Evolutionary conservation across 1,140 invertebrate species (phyloP), one percentile per base, ranked within the genome.

Genomic region (Drosophila rhopaloa): DNA sequence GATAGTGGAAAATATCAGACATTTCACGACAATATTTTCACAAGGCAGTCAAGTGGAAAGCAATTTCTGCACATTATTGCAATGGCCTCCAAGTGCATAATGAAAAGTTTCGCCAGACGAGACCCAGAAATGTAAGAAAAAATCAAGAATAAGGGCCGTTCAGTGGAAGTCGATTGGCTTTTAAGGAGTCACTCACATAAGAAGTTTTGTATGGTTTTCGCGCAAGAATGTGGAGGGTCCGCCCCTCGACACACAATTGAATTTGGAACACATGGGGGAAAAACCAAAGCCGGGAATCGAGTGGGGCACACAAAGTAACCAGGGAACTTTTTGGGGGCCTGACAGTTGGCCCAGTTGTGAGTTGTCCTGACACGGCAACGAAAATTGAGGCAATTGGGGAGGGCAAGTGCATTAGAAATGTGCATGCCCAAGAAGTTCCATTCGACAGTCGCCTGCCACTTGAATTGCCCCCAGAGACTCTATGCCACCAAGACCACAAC

Each of bases 361-460:
- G 76, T 89, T 80, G 76, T 88, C 51, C 80, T 74, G 76, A 88
- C 79, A 88, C 72, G 76, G 79, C 60, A 73, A 65, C 65, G 72
- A 80, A 88, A 89, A 88, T 88, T 89, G 84, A 88, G 83, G 59
- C 84, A 88, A 88, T 88, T 88, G 79, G 62, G 7, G 72, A 58
- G 63, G 66, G 76, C 84, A 88, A 84, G 76, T 88, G 79, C 80
- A 88, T 88, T 88, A 83, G 84, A 88, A 89, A 89, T 89, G 76
- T 83, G 80, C 79, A 85, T 76, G 61, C 70, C 79, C 57, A 73
- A 80, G 55, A 40, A 57, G 60, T 73, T 48, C 35, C 43, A 29
- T 24, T 32, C 43, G 19, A 29, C 44, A 46, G 24, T 44, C 40
- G 51, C 29, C 57, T 62, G 68, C 29, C 71, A 75, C 73, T 66